Conservation (phyloP, 1,140 invertebrate genomes). For the Streblospio benedicti region DNA sequence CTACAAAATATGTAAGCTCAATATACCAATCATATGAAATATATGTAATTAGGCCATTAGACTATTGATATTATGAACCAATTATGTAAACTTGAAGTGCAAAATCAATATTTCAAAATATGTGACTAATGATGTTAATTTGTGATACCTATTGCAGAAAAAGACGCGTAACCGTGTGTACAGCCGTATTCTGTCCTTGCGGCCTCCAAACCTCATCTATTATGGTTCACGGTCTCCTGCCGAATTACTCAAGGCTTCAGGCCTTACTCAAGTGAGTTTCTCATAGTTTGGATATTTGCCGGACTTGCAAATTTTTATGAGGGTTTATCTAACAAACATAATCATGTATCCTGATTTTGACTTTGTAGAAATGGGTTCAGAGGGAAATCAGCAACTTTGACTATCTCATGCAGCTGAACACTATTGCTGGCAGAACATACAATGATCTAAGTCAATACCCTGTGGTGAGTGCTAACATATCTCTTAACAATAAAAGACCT, state of each 20-base stretch:
- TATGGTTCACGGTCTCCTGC: constrained; percentile 56
- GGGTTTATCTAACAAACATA: not conserved
- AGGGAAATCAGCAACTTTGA: constrained; percentile 62
- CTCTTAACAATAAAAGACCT: not conserved
- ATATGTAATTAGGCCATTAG: no score
- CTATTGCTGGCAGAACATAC: constrained; percentile 49
- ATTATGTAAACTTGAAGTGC: no score
- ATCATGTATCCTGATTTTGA: not conserved
- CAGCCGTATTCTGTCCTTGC: constrained; percentile 53
- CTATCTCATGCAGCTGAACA: constrained; percentile 57
- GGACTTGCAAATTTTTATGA: not conserved
- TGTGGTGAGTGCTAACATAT: constrained; percentile 42
- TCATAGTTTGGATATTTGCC: not conserved
- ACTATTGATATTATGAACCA: no score
- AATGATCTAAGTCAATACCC: constrained; percentile 52
- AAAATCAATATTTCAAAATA: no score
- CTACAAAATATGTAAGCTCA: no score
- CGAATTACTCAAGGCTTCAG: constrained; percentile 55
- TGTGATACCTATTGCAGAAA: no score
- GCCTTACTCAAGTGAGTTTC: constrained; percentile 49
- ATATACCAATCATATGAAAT: no score
- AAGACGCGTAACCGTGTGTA: constrained; percentile 59
- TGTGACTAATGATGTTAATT: no score
- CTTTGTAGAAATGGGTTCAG: constrained; percentile 55
- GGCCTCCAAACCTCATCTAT: constrained; percentile 55